Conservation (phyloP, 2,797 vertebrate genomes). For the Meriones psammophilus region DNA sequence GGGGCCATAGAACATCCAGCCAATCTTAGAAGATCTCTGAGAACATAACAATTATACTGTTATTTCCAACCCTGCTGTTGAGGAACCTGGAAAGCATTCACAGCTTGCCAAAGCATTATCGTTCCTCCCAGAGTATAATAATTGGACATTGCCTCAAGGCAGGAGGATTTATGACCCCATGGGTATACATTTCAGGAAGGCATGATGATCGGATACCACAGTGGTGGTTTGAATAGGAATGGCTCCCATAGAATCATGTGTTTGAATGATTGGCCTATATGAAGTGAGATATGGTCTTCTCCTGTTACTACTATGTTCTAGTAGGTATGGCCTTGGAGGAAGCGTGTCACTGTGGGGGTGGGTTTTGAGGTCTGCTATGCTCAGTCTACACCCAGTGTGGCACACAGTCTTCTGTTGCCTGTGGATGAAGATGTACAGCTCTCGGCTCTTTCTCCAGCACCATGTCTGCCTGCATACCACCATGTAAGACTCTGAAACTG, state of each 20-base stretch:
- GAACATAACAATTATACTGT: not conserved
- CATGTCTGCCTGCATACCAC: not conserved
- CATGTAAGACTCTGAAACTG: not conserved
- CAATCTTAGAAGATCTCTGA: not conserved
- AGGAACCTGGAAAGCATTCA: not conserved
- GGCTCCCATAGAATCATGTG: not conserved
- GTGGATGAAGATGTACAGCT: not conserved
- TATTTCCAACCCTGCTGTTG: fast-evolving
- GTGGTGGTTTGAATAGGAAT: not conserved
- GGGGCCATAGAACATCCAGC: not conserved
- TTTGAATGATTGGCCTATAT: not conserved
- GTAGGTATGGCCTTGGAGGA: not conserved
- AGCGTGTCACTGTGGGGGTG: not conserved
- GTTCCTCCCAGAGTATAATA: not conserved
- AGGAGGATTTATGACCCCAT: not conserved
- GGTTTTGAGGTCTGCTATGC: not conserved
- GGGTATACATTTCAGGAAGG: not conserved
- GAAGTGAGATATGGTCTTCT: not conserved
- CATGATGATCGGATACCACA: not conserved
- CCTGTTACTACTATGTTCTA: too few species aligned
- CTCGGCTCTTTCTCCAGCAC: not conserved
- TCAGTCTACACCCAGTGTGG: not conserved
- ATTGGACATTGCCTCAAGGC: not conserved
- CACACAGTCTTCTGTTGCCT: not conserved
- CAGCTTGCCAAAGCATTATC: not conserved